Evolutionary conservation across 2,888 invertebrate species (phyloP).

Genomic region (Loripinus fragilis): DNA sequence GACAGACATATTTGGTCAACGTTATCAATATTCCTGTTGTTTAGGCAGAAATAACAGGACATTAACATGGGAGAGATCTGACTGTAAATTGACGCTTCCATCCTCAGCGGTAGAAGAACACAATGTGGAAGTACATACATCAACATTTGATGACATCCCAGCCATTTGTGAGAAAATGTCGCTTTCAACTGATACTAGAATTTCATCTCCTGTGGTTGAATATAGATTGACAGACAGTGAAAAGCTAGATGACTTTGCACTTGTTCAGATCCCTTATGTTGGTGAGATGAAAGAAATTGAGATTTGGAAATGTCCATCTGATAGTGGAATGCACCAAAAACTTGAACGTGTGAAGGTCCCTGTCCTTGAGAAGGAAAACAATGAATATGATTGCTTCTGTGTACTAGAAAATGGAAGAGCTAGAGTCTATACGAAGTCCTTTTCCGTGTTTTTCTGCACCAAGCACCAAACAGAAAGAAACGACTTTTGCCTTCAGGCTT

Average conservation of each 20-base stretch:
- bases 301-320: slow-evolving; percentile 8
- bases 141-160: neutral
- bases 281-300: neutral
- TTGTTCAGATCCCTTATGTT: neutral
- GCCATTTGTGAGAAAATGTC: neutral
- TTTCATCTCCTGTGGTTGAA: neutral
- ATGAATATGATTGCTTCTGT: neutral
- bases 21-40: neutral
- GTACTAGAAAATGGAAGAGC: neutral
- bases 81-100: slow-evolving; percentile 1
- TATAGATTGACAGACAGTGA: neutral
- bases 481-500: neutral
- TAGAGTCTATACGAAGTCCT: neutral
- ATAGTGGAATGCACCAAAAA: neutral
- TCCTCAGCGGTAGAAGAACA: neutral
- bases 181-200: neutral
- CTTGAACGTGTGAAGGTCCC: neutral
- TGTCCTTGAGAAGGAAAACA: neutral
- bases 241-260: neutral
- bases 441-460: neutral
- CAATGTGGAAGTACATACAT: neutral
- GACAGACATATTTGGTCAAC: neutral
- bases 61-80: neutral
- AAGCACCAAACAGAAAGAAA: too few relatives aligned
- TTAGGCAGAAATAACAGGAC: neutral